A percentile compares a stretch with the other conserved stretches of the same genome.
phyloP scores from a whole-genome alignment of 2,113 vertebrate species.

The Atrichornis clamosus region DNA sequence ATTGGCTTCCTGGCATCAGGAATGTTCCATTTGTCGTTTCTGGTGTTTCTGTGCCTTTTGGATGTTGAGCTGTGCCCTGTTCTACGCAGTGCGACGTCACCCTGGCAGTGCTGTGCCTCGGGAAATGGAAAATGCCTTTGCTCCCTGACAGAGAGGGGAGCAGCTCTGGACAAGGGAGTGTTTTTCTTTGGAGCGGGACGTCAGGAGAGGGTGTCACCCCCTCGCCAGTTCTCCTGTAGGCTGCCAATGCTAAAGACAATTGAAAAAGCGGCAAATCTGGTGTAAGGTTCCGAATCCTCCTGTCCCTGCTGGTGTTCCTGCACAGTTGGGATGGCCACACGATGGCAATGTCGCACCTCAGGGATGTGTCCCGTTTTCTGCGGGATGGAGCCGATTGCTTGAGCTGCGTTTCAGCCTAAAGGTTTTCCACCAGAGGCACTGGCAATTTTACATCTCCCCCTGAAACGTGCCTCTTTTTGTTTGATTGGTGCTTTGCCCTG shows the following conservation, averaged over 20 bases:
- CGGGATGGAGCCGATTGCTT: background rate
- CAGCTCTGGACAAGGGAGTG: background rate
- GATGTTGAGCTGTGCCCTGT: background rate
- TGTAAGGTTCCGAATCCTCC: background rate
- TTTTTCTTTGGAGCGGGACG: background rate
- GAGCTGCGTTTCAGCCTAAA: background rate
- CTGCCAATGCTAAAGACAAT: background rate
- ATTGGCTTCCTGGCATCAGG: background rate
- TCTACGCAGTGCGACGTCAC: no score
- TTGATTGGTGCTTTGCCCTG: background rate
- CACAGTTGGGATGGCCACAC: background rate
- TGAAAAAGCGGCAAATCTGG: background rate
- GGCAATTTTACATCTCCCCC: background rate
- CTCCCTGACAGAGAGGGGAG: background rate
- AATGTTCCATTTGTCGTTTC: background rate
- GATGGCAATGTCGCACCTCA: constrained; percentile 20
- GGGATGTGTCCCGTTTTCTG: background rate
- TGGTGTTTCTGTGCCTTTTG: background rate
- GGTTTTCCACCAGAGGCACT: background rate
- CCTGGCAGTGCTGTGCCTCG: background rate
- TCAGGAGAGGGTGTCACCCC: background rate
- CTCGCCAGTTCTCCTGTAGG: background rate
- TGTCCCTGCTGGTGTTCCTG: background rate
- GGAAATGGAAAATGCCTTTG: background rate
- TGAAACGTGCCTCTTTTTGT: background rate